Percentiles rank a stretch among this genome's conserved stretches.
Evolutionary conservation across 2,113 vertebrate species (phyloP).

Genomic region (Tragelaphus strepsiceros): DNA sequence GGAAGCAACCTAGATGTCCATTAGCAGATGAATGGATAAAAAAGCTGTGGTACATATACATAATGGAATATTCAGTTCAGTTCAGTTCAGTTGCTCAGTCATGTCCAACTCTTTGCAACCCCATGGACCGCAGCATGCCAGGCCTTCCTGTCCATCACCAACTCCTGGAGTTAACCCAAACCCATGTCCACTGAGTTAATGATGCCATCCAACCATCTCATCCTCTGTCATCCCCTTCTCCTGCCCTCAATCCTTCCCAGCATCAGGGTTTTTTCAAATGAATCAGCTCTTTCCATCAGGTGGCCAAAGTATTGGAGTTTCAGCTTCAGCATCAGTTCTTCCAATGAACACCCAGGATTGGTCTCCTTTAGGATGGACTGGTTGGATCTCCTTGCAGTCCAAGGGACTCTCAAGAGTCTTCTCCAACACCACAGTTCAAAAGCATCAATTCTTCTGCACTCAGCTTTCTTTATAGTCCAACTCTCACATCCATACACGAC

Average conservation of each 20-base stretch:
- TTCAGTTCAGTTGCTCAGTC: not conserved
- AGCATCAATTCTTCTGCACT: accelerated
- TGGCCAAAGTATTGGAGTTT: not conserved
- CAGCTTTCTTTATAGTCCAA: not conserved
- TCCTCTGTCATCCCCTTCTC: not conserved
- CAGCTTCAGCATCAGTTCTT: not conserved
- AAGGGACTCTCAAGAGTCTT: not conserved
- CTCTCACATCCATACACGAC: not conserved
- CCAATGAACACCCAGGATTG: not conserved
- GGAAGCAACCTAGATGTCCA: not conserved
- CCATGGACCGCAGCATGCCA: not conserved
- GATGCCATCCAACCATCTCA: not conserved
- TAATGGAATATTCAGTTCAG: not conserved
- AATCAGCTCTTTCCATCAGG: not conserved
- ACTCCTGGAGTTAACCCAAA: not conserved
- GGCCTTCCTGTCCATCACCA: not conserved
- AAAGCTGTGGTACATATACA: not conserved
- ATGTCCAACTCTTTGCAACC: not conserved
- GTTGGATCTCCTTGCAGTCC: not conserved
- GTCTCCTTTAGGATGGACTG: not conserved
- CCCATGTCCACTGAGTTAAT: not conserved
- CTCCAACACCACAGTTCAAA: not conserved
- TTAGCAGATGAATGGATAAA: not conserved
- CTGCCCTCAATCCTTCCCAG: not conserved
- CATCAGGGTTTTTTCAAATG: not conserved